These are phyloP conservation scores for Azorinus chamasolen DNA, from an alignment of 2,888 invertebrate species.

Conservation along the genomic window DNA sequence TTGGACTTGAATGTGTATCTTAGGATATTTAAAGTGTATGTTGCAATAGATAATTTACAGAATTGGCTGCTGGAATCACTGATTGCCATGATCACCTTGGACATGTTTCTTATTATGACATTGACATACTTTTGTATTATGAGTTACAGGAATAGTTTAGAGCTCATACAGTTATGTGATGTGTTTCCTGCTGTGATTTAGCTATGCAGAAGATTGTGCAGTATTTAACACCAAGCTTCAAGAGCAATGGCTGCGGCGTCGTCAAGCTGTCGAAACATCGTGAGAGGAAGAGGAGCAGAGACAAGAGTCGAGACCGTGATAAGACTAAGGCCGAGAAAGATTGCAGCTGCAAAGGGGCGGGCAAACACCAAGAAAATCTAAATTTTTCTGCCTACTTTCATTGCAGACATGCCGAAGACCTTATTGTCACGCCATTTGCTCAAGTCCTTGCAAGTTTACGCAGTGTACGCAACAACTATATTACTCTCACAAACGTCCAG, in stretches of 20 bases:
- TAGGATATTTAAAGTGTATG: too few relatives aligned
- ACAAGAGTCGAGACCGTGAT: conserved; percentile 9
- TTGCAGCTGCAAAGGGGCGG: conserved; percentile 10
- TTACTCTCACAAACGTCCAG: conserved; percentile 95
- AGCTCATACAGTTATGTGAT: too few relatives aligned
- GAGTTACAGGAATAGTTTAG: too few relatives aligned
- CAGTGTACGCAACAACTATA: conserved; percentile 99
- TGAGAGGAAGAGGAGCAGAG: conserved; percentile 48
- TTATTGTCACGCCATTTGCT: conserved; percentile 99
- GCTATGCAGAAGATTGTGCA: conserved; percentile 72
- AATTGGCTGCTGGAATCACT: too few relatives aligned
- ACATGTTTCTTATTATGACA: too few relatives aligned
- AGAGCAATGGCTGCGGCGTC: conserved; percentile 69
- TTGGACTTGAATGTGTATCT: too few relatives aligned
- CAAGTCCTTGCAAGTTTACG: conserved; percentile 99
- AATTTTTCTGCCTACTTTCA: conserved; percentile 81
- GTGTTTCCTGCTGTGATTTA: background rate
- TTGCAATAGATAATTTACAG: too few relatives aligned
- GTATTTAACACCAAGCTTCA: conserved; percentile 72
- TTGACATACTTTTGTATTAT: too few relatives aligned
- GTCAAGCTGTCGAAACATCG: conserved; percentile 62
- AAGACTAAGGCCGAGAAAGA: conserved; percentile 8
- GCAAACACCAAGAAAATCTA: conserved; percentile 41
- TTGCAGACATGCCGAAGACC: conserved; percentile 98
- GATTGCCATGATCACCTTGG: too few relatives aligned